These are phyloP conservation scores for Troides helena DNA, from an alignment of 2,888 invertebrate genomes.

Conservation along the genomic window DNA sequence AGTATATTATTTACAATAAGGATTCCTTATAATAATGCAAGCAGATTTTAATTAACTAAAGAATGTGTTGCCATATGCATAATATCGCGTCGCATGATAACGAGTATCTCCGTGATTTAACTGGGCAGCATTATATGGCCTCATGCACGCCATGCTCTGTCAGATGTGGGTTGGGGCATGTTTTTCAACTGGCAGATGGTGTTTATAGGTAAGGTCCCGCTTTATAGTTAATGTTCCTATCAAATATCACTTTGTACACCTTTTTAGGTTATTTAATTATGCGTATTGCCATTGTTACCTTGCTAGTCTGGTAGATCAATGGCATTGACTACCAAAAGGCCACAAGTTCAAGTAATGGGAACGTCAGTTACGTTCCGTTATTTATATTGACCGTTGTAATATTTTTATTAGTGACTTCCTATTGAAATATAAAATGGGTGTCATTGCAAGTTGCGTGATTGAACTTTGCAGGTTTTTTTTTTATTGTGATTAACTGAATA, in stretches of 20 bases:
- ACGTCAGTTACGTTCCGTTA: no score
- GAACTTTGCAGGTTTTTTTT: no score
- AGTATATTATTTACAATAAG: not conserved
- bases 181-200: conserved; percentile 14
- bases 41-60: not conserved
- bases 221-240: not conserved
- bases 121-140: conserved; percentile 1
- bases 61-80: conserved; percentile 4
- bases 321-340: not conserved
- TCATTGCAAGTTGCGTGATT: no score
- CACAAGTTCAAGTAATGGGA: no score
- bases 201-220: not conserved
- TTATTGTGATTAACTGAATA: no score
- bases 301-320: not conserved
- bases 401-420: no score
- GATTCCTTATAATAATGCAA: not conserved
- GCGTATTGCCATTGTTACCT: not conserved
- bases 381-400: no score
- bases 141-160: not conserved
- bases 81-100: not conserved
- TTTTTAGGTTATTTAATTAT: not conserved
- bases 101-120: not conserved
- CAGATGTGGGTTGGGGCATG: conserved; percentile 4
- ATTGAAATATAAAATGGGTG: no score
- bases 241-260: not conserved